phyloP scores from a whole-genome alignment of 92 coral and sea anemone species.

The Siderastrea radians region DNA sequence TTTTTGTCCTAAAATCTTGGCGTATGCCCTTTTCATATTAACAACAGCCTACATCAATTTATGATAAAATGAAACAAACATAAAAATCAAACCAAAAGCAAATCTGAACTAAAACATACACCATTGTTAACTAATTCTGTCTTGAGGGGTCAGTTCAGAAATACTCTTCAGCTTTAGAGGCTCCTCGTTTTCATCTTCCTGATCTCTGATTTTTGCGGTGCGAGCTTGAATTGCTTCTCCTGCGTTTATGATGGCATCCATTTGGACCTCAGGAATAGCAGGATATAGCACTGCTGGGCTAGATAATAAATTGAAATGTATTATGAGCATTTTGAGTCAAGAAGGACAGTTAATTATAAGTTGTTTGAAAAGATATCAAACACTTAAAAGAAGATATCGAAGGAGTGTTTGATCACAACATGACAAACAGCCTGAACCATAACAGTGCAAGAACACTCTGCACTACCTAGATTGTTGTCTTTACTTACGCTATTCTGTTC shows the following conservation, averaged over 20 bases:
- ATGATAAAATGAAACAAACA: background rate
- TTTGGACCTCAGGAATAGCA: constrained; percentile 69
- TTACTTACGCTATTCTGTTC: constrained; percentile 77
- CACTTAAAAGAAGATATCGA: too few species aligned
- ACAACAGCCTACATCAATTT: too few species aligned
- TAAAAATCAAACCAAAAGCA: background rate
- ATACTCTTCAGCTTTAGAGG: constrained; percentile 72
- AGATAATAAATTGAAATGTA: background rate
- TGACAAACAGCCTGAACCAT: too few species aligned
- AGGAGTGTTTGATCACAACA: too few species aligned
- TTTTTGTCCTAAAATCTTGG: too few species aligned
- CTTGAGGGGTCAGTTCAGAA: constrained; percentile 69
- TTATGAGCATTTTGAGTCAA: background rate
- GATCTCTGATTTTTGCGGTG: constrained; percentile 32
- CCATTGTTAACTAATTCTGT: constrained; percentile 31
- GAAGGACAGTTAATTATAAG: too few species aligned
- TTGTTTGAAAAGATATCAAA: too few species aligned
- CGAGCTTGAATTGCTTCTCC: constrained; percentile 54
- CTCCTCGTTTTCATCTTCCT: constrained; percentile 52
- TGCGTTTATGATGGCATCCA: constrained; percentile 58
- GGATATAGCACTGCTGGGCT: constrained; percentile 53
- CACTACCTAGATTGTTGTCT: too few species aligned
- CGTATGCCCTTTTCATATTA: too few species aligned
- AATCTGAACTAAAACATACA: constrained; percentile 1
- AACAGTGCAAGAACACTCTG: too few species aligned